Conservation (phyloP, 1,140 invertebrate genomes). For the Hylyphantes graminicola region DNA sequence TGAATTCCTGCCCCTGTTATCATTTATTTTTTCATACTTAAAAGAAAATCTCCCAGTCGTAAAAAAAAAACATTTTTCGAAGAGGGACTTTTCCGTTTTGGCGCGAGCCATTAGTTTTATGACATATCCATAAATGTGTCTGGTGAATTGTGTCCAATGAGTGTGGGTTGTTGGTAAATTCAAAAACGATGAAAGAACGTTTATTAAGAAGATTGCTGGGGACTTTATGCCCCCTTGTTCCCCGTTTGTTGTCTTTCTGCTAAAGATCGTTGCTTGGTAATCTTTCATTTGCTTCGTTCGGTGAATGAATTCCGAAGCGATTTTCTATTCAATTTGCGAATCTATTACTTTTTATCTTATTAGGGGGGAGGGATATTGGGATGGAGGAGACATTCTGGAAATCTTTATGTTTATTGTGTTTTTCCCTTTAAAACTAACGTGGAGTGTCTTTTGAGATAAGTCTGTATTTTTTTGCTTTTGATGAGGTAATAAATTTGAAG, state of each 20-base stretch:
- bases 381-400: too few relatives aligned
- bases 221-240: not conserved
- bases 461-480: too few relatives aligned
- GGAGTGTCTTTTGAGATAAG: too few relatives aligned
- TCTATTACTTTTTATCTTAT: too few relatives aligned
- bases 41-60: not conserved
- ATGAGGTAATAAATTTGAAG: too few relatives aligned
- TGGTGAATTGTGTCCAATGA: conserved; percentile 21
- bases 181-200: conserved; percentile 42
- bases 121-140: conserved; percentile 50
- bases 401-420: too few relatives aligned
- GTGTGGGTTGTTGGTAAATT: conserved; percentile 54
- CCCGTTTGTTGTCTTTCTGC: conserved; percentile 34
- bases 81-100: conserved; percentile 39
- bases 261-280: conserved; percentile 1
- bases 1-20: not conserved
- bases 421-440: too few relatives aligned
- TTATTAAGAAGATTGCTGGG: conserved; percentile 26
- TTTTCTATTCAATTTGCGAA: too few relatives aligned
- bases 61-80: conserved; percentile 28
- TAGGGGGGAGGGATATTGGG: too few relatives aligned
- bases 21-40: not conserved
- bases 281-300: too few relatives aligned
- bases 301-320: too few relatives aligned
- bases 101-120: conserved; percentile 57